Evolutionary conservation across 2,797 vertebrate species (phyloP), one percentile per base, ranked within the genome.

Genomic region (Notolepis coatsorum): DNA sequence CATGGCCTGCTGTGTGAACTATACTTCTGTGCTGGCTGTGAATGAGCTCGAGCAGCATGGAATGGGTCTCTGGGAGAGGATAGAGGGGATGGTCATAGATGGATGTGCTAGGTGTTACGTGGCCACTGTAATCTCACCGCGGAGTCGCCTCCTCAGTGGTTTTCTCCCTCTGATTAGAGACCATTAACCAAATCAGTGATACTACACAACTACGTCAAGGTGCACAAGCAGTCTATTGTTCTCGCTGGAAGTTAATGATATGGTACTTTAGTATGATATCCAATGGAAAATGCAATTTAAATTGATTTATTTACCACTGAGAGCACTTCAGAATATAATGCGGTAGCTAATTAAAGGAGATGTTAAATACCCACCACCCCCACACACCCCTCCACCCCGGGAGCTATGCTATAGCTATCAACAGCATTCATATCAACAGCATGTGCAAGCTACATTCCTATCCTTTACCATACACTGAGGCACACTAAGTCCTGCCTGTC

Each of bases 21-120:
- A 7, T 27, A 38, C 23, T 21, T 18, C 33, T 58, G 51, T 38
- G 42, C 8, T 15, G 7, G 45, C 5, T 51, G 25, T 7, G 20
- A 41, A 31, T 48, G 31, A 35, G 57, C 52, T 23, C 23, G 56
- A 15, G 23, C n/a, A 56, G 27, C n/a, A 52, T 25, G 13, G 9
- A 38, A 15, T 43, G 9, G 4, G 47, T 27, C 7, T 27, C 12
- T 7, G 8, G 8, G 12, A n/a, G 24, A 57, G 18, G 38, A 55
- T n/a, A n/a, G n/a, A n/a, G n/a, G n/a, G n/a, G n/a, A n/a, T n/a
- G n/a, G n/a, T n/a, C n/a, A n/a, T n/a, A n/a, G n/a, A n/a, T n/a
- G 5, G 38, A 18, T 17, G n/a, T n/a, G 37, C 20, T n/a, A n/a
- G n/a, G n/a, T n/a, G n/a, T n/a, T n/a, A 27, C 27, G 28, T 23